These are phyloP conservation scores for Megalopta genalis DNA, from an alignment of 1,140 invertebrate genomes.

Conservation along the genomic window DNA sequence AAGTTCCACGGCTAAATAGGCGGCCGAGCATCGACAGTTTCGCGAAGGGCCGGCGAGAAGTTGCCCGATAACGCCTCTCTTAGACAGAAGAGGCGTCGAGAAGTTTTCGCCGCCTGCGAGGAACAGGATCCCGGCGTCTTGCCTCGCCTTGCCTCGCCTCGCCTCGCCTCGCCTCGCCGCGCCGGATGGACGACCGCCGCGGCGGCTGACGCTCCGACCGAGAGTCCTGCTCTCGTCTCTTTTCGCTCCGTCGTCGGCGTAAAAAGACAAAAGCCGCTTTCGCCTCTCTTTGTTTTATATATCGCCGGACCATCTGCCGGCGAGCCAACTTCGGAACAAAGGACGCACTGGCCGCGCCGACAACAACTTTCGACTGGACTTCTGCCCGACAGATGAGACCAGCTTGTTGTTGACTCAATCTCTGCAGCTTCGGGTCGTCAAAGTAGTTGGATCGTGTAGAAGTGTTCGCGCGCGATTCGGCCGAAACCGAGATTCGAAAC, in stretches of 20 bases:
- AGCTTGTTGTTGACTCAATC: not conserved
- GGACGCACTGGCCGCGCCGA: not conserved
- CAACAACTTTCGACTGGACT: slow-evolving; percentile 12
- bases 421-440: no score
- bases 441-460: no score
- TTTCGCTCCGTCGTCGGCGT: not conserved
- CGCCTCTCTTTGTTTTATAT: not conserved
- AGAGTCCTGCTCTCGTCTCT: not conserved
- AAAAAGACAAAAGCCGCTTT: slow-evolving; percentile 29
- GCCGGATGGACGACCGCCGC: not conserved
- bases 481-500: no score
- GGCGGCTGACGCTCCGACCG: slow-evolving; percentile 24
- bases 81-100: slow-evolving; percentile 12
- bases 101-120: slow-evolving; percentile 47
- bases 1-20: slow-evolving; percentile 68
- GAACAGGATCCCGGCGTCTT: slow-evolving; percentile 24
- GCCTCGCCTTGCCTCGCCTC: no score
- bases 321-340: slow-evolving; percentile 22
- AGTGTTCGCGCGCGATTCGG: no score
- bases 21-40: slow-evolving; percentile 54
- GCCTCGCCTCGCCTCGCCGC: not conserved
- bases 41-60: slow-evolving; percentile 30
- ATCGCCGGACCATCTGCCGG: not conserved
- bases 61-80: slow-evolving; percentile 47
- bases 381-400: not conserved